Base-by-base conservation (phyloP, 1,140 invertebrate species). In the Varroa destructor region DNA sequence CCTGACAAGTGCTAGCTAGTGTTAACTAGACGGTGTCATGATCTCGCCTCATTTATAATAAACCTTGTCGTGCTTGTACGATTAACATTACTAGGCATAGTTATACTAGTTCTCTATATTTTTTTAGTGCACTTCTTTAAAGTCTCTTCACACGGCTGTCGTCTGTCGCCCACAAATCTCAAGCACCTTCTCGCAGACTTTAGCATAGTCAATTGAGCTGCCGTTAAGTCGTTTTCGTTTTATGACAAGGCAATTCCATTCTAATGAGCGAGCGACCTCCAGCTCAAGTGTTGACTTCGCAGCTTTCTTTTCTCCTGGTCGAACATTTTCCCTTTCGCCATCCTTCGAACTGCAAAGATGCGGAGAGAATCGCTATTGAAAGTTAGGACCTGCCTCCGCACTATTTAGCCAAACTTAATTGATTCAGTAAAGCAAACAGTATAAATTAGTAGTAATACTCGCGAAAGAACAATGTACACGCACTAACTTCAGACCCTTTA, bases 241-340 rank as follows among this genome's bases (percentile, higher is more conserved):
- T 12, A 67, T 67, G 61, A 67, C 61, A 10, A 67, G 61, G 37
- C 61, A 67, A 37, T 67, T 67, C 61, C 61, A 67, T 40, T 67
- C 61, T 37, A 67, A 46, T 43, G 61, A 67, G 10, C 61, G 61
- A 40, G 40, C 40, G 37, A 67, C 46, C 46, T 67, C 61, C 10
- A 67, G 37, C 46, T 67, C 61, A 5, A 67, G 37, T 40, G 61
- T 67, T 5, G 61, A 67, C 61, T 67, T 67, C 8, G 46, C 46
- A 37, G 61, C 61, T 37, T 67, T 67, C 36, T 67, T 67, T 14
- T 67, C 61, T 2, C 61, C 61, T 12, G 61, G 61, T 67, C 37
- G 12, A 2, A 67, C 61, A 37, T 67, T 67, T 8, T 67, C 61
- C 12, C 61, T 40, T 5, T 67, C 61, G 36, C 12, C 40, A 1